phyloP scores from a whole-genome alignment of 1,140 invertebrate species.

The Eubasilissa regina region DNA sequence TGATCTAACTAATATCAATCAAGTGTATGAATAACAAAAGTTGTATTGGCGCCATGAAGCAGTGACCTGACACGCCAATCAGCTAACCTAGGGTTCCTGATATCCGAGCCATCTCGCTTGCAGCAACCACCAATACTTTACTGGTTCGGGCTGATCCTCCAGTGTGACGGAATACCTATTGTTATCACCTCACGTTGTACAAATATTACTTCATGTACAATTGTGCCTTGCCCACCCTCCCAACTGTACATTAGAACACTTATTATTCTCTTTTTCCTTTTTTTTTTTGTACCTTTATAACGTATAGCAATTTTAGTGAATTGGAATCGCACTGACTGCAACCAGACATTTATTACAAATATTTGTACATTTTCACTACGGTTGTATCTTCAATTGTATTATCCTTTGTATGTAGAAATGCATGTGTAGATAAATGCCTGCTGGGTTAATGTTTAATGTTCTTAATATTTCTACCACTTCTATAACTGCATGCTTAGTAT shows the following conservation, averaged over 20 bases:
- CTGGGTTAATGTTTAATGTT: slow-evolving; percentile 24
- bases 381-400: too few species aligned
- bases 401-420: slow-evolving; percentile 14
- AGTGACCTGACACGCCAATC: slow-evolving; percentile 51
- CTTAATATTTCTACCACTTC: slow-evolving; percentile 8
- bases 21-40: slow-evolving; percentile 52
- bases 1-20: slow-evolving; percentile 40
- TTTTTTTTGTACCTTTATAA: slow-evolving; percentile 32
- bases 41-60: slow-evolving; percentile 51
- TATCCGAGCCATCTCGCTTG: slow-evolving; percentile 51
- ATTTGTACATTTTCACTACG: too few species aligned
- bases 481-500: slow-evolving; percentile 40
- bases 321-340: slow-evolving; percentile 44
- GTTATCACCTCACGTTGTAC: slow-evolving; percentile 46
- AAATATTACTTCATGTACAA: slow-evolving; percentile 51
- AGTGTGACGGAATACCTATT: slow-evolving; percentile 57
- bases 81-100: slow-evolving; percentile 51
- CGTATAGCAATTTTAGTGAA: slow-evolving; percentile 29
- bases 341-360: slow-evolving; percentile 24
- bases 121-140: slow-evolving; percentile 51
- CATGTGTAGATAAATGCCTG: slow-evolving; percentile 47
- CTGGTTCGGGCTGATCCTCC: slow-evolving; percentile 55
- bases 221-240: slow-evolving; percentile 30
- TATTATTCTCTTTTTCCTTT: slow-evolving; percentile 24
- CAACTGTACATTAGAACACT: slow-evolving; percentile 33